These are phyloP conservation scores for Caranx melampygus DNA, from an alignment of 2,113 vertebrate genomes.

Conservation along the genomic window DNA sequence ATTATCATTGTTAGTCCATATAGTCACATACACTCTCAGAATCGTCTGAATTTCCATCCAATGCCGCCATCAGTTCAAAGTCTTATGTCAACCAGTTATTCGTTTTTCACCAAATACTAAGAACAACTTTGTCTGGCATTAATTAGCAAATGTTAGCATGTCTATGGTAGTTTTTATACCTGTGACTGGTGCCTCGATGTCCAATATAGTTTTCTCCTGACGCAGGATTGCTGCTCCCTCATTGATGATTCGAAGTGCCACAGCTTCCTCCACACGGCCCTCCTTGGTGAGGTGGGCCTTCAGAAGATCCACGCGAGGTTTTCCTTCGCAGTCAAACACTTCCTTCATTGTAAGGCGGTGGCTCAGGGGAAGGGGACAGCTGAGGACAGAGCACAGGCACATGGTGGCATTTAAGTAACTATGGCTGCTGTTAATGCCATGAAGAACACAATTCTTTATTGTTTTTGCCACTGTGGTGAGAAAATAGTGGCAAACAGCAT, in stretches of 20 bases:
- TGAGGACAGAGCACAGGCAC: constrained; percentile 67
- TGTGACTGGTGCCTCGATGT: constrained; percentile 88
- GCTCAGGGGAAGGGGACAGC: constrained; percentile 88
- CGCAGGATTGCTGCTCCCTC: constrained; percentile 86
- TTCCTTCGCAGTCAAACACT: constrained; percentile 87
- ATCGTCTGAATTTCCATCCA: no score
- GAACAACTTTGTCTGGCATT: no score
- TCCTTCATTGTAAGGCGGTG: constrained; percentile 88
- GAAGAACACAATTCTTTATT: background rate
- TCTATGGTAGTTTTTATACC: constrained; percentile 61
- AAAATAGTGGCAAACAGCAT: background rate
- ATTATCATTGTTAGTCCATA: no score
- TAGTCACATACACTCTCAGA: no score
- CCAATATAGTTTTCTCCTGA: constrained; percentile 88
- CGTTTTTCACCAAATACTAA: no score
- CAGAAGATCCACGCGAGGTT: constrained; percentile 86
- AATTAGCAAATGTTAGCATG: no score
- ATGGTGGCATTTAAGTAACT: constrained; percentile 28
- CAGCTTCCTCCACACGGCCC: constrained; percentile 85
- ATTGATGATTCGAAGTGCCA: constrained; percentile 83
- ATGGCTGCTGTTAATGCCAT: constrained; percentile 16
- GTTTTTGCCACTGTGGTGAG: constrained; percentile 5
- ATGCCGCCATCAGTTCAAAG: no score
- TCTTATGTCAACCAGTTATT: no score
- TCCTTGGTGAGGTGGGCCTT: constrained; percentile 89